Base-by-base conservation (phyloP, 2,797 vertebrate genomes). In the Champsocephalus esox region DNA sequence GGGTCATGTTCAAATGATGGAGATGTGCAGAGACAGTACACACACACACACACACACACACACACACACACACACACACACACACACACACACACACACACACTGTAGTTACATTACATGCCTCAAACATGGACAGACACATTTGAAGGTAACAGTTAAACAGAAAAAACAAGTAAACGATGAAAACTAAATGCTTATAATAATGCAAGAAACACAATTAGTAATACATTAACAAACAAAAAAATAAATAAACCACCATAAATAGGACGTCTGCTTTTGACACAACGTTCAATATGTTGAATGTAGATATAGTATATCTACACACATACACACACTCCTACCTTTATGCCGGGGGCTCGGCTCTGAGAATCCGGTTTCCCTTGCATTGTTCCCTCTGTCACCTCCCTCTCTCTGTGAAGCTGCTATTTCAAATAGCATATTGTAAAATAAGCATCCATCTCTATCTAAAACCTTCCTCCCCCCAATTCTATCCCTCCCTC, bases 321-420 rank as follows among this genome's bases (percentile, higher is more conserved):
- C 67, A 83, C 73, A 80, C 24, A 62, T 16, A 61, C 16, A 79
- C 67, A 58, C 72, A 62, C 41, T 70, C 89, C 82, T 94, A 95
- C 94, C 93, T 94, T 95, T 59, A 84, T 63, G 73, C 82, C 80
- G 3, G 80, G 24, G 34, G 75, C 70, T 85, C 60, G 83, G 72
- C 70, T 87, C 72, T 74, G 88, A 77, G 88, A 66, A 80, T 94
- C 89, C 69, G 77, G 88, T 62, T 92, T 93, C 71, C 92, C 87
- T 81, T 90, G 92, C 94, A 95, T 94, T 82, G 83, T 91, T 75
- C 73, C 83, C 83, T 72, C 70, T 80, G 86, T 87, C 75, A 84
- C 70, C 75, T 75, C 48, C 71, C 63, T 74, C 52, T 75, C 61
- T 83, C 67, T 75, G 73, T 57, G 69, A 70, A 49, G 75, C 70